Percentiles rank a stretch among this genome's conserved stretches.
Conservation (phyloP, 2,888 invertebrate species). For the Acronicta alni region DNA sequence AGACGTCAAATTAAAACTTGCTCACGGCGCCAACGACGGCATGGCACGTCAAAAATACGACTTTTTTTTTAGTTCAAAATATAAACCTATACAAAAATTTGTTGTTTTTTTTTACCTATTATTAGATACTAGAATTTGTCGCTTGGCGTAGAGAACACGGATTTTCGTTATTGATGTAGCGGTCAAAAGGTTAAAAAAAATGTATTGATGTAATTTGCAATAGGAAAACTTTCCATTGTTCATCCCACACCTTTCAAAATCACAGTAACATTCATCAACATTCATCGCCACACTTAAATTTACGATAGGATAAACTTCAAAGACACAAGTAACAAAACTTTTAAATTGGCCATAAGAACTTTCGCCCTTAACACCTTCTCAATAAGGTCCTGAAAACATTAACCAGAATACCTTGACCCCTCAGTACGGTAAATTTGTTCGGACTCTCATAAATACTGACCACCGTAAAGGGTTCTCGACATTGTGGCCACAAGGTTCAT, state of each 20-base stretch:
- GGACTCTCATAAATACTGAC: conserved; percentile 78
- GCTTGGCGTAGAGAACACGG: too few relatives aligned
- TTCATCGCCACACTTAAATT: conserved; percentile 64
- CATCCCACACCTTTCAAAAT: conserved; percentile 39
- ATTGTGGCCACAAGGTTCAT: conserved; percentile 71
- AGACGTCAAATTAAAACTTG: too few relatives aligned
- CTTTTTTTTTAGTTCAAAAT: too few relatives aligned
- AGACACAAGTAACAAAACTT: conserved; percentile 35
- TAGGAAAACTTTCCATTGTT: not conserved
- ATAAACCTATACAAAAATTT: too few relatives aligned
- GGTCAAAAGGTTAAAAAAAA: too few relatives aligned
- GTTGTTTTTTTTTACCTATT: too few relatives aligned
- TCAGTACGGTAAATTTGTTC: conserved; percentile 69
- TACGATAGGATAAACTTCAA: conserved; percentile 59
- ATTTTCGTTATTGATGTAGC: too few relatives aligned
- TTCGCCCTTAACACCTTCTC: conserved; percentile 34
- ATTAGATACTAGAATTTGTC: too few relatives aligned
- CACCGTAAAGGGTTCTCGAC: conserved; percentile 71
- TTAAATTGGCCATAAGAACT: conserved; percentile 16
- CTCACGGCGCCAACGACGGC: too few relatives aligned
- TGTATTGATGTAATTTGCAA: too few relatives aligned
- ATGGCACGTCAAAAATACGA: too few relatives aligned
- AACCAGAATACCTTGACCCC: conserved; percentile 24
- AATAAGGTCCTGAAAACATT: conserved; percentile 34
- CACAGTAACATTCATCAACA: conserved; percentile 60